These are phyloP conservation scores for Hipposideros larvatus DNA, from an alignment of 2,797 vertebrate genomes.

Conservation along the genomic window DNA sequence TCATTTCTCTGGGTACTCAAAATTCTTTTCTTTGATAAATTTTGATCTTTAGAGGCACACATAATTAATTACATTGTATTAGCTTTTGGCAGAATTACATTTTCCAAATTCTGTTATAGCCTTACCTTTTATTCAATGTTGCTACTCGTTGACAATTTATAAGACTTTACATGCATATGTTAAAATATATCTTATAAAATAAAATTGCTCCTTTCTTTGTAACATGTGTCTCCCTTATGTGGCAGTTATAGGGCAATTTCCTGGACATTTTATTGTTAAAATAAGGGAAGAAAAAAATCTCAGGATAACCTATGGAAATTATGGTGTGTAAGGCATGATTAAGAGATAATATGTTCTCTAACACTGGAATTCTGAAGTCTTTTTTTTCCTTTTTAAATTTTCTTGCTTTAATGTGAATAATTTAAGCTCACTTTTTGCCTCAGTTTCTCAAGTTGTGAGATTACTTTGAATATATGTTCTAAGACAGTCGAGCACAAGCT, in stretches of 20 bases:
- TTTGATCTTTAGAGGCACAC: neutral
- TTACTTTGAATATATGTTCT: neutral
- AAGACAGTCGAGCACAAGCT: neutral
- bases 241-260: conserved; percentile 71
- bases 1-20: neutral
- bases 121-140: neutral
- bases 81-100: neutral
- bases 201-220: conserved; percentile 59
- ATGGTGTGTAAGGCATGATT: too few relatives aligned
- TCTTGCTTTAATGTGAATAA: neutral
- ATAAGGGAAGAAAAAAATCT: conserved; percentile 54
- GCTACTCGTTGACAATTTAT: conserved; percentile 1
- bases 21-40: neutral
- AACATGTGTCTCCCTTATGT: conserved; percentile 77
- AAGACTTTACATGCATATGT: neutral
- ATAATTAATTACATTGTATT: neutral
- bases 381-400: neutral
- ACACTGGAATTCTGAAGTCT: neutral
- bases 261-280: conserved; percentile 73
- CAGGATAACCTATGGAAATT: neutral
- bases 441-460: neutral
- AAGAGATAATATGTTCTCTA: neutral
- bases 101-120: neutral
- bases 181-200: conserved; percentile 55
- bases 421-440: neutral